Base-by-base conservation (phyloP, 1,140 invertebrate genomes). In the Aphelenchoides fujianensis region DNA sequence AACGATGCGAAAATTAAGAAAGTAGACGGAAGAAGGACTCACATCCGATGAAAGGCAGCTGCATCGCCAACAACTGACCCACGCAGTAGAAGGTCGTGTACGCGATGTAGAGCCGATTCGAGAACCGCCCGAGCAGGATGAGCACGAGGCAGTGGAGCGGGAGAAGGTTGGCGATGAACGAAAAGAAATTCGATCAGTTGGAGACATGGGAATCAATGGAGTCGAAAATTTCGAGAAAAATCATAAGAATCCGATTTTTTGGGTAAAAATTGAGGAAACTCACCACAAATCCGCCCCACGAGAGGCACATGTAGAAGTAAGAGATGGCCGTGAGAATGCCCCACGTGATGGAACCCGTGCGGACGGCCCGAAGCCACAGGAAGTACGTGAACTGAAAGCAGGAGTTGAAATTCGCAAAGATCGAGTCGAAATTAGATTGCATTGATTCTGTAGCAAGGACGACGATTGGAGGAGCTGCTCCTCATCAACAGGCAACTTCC, bases 231-330 rank as follows among this genome's bases (percentile, higher is more conserved):
- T 70, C 71, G 2, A 67, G 23, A 23, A 23, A 48, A 48, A 48
- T 16, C 12, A 12, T 16, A 48, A 48, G 23, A 48, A 48, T 12
- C 23, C 12, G 12, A 48, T 12, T 16, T 12, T 16, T 16, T 48
- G 23, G 41, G 23, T 23, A 48, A 48, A 23, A 48, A 53, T 66
- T 66, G 5, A 72, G 71, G 23, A 37, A 69, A 57, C 31, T 28
- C 32, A 32, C 27, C 28, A 99, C 97, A 86, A 99, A 99, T 62
- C 97, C 97, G 82, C 97, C 97, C 97, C 97, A 99, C 75, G 97
- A 95, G 52, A 95, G 98, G 1, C 98, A 96, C 97, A 99, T 99
- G 85, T 99, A 99, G 86, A 99, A 98, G 86, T 99, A 99, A 0
- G 95, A 95, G 0, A 99, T 84, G 7, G 97, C 93, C 64, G 94